Evolutionary conservation across 2,113 vertebrate species (phyloP).

Genomic region (Ictalurus furcatus): DNA sequence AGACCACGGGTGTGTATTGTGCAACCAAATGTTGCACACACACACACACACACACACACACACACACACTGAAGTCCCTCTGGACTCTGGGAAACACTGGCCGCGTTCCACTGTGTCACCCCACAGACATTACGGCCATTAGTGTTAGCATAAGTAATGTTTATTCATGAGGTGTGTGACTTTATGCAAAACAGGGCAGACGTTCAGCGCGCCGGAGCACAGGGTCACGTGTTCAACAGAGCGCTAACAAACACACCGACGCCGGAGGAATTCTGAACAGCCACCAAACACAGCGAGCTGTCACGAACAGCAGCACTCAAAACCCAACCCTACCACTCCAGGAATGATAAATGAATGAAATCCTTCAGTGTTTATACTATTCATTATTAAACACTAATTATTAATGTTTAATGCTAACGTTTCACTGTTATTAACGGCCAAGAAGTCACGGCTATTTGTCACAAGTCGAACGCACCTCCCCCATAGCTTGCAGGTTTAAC

Average conservation of each 20-base stretch:
- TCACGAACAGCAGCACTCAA: not conserved
- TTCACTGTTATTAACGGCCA: not conserved
- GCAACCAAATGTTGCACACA: not conserved
- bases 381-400: not conserved
- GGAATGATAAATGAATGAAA: not conserved
- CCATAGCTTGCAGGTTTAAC: not conserved
- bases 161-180: conserved; percentile 67
- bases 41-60: conserved; percentile 54
- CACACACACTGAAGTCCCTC: conserved; percentile 51
- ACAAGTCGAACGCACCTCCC: not conserved
- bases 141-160: conserved; percentile 64
- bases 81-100: conserved; percentile 59
- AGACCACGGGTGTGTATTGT: not conserved
- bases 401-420: not conserved
- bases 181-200: conserved; percentile 61
- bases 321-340: not conserved
- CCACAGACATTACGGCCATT: conserved; percentile 54
- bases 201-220: conserved; percentile 57
- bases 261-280: conserved; percentile 36
- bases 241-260: conserved; percentile 34
- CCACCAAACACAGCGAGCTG: conserved; percentile 52
- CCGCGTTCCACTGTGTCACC: conserved; percentile 53
- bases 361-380: not conserved
- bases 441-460: not conserved
- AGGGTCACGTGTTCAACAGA: conserved; percentile 56